Base-by-base conservation (phyloP, 2,113 vertebrate species). In the Xyrauchen texanus region DNA sequence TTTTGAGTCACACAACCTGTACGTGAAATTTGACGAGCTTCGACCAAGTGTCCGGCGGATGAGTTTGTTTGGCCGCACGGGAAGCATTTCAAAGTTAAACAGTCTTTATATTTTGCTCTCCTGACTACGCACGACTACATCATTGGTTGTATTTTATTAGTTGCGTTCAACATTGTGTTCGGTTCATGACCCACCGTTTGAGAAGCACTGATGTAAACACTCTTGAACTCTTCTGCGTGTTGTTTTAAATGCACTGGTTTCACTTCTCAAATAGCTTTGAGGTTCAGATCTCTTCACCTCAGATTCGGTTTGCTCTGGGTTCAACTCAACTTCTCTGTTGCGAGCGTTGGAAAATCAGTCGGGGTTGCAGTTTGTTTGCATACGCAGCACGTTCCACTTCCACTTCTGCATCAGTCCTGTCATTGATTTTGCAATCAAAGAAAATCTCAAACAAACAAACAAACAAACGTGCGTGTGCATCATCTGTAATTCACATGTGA, bases 381-480 rank as follows among this genome's bases (percentile, higher is more conserved):
- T 6, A 9, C 21, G 4, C 16, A 34, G 58, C 16, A 34, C 47
- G 3, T 34, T 34, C 21, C 21, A 3, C 70, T 72, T 72, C 70
- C 55, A 13, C 71, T 63, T 63, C 16, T 9, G 61, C 9, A 8
- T 15, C 6, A 16, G 13, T 42, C 7, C 7, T 4, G 21, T 63
- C 61, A 34, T 34, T 63, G 8, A 7, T 42, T 63, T 42, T 16
- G 21, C 34, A 8, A 34, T 63, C 34, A 10, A 34, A 4, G 15
- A 16, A 42, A 55, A 55, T 21, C n/a, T 44, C 47, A 47, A 9
- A 70, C n/a, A 68, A 68, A 68, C 66, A 49, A 66, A 47, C 64
- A 47, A 5, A 34, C 21, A 34, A 34, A 34, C 21, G 21, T 34
- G 3, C 21, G 21, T 16, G 9, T 16, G 21, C 15, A 53, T 53